Evolutionary conservation across 2,888 invertebrate genomes (phyloP).

Genomic region (Watsonalla binaria): DNA sequence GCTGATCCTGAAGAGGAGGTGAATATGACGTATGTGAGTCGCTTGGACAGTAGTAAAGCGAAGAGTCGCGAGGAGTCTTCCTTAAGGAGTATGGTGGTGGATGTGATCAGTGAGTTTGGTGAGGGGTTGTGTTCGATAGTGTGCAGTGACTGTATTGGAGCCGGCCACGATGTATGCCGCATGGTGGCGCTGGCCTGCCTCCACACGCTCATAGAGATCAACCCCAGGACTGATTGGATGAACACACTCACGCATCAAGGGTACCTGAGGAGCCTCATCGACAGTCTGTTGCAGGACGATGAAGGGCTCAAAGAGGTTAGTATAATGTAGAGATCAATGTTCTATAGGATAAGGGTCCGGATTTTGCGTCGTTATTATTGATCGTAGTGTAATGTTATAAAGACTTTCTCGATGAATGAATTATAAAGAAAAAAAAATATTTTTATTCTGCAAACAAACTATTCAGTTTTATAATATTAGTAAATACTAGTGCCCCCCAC

Average conservation of each 20-base stretch:
- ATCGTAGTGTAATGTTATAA: too few species aligned
- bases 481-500: too few species aligned
- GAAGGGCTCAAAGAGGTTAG: conserved; percentile 78
- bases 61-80: conserved; percentile 52
- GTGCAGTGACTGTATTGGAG: conserved; percentile 92
- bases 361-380: too few species aligned
- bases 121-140: conserved; percentile 88
- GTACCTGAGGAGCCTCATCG: conserved; percentile 90
- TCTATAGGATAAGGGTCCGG: too few species aligned
- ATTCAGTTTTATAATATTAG: too few species aligned
- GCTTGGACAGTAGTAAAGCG: conserved; percentile 80
- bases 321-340: not conserved
- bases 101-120: conserved; percentile 84
- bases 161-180: conserved; percentile 90
- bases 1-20: conserved; percentile 56
- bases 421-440: too few species aligned
- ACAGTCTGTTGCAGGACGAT: conserved; percentile 87
- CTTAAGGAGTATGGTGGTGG: conserved; percentile 61
- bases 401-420: too few species aligned
- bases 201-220: conserved; percentile 87
- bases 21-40: conserved; percentile 79
- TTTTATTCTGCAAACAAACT: too few species aligned
- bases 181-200: conserved; percentile 92
- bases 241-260: conserved; percentile 72
- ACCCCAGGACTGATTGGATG: conserved; percentile 81